Evolutionary conservation across 2,113 vertebrate genomes (phyloP).

Genomic region (Athene cunicularia): DNA sequence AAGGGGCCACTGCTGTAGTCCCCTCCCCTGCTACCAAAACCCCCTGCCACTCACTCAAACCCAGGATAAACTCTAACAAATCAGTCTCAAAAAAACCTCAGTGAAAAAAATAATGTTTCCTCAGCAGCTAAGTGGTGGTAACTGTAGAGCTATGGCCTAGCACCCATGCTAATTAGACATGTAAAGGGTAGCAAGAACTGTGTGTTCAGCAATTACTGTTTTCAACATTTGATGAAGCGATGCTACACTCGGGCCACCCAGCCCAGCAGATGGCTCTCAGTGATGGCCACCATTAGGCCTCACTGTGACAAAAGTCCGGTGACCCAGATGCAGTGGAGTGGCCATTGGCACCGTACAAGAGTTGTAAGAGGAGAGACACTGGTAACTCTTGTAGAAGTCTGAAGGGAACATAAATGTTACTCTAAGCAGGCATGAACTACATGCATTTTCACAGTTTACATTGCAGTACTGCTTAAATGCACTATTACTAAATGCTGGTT

Average conservation of each 20-base stretch:
- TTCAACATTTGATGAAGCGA: neutral
- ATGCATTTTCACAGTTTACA: neutral
- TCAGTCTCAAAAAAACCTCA: neutral
- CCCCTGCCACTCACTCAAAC: too few relatives aligned
- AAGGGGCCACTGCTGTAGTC: too few relatives aligned
- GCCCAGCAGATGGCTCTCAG: neutral
- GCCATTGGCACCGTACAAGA: neutral
- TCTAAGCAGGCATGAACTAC: neutral
- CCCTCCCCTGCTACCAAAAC: too few relatives aligned
- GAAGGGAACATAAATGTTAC: neutral
- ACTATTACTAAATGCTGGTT: neutral
- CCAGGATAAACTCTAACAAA: neutral
- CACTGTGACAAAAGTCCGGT: neutral
- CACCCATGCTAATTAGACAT: neutral
- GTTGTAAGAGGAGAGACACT: neutral
- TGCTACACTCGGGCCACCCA: neutral
- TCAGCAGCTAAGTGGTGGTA: neutral
- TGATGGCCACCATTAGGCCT: neutral
- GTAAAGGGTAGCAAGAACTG: neutral
- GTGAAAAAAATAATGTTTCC: neutral
- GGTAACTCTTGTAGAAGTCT: neutral
- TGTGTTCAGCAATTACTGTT: neutral
- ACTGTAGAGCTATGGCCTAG: neutral
- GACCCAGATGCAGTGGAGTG: rapidly evolving
- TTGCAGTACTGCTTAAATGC: neutral